Conservation (phyloP, 2,113 vertebrate genomes). For the Delphinapterus leucas region DNA sequence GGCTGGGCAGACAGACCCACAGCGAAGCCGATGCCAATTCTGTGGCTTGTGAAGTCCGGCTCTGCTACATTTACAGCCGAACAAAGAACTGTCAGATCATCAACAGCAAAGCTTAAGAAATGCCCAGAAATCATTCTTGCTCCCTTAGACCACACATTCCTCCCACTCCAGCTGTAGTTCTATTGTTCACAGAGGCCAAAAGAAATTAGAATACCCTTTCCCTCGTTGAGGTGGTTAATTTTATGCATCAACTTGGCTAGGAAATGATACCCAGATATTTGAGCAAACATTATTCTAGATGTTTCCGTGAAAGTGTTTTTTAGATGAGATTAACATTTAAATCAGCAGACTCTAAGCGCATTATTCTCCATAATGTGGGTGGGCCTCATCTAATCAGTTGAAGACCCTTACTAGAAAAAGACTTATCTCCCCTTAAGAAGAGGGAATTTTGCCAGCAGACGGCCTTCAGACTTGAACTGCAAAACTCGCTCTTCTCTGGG, state of each 20-base stretch:
- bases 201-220: background rate
- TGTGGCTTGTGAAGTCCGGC: background rate
- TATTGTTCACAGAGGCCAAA: background rate
- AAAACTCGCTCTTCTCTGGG: background rate
- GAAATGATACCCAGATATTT: background rate
- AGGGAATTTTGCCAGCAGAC: background rate
- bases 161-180: background rate
- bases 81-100: background rate
- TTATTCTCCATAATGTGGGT: background rate
- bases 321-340: background rate
- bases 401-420: background rate
- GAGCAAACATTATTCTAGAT: background rate
- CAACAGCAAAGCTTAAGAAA: background rate
- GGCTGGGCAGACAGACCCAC: background rate
- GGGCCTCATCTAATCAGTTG: background rate
- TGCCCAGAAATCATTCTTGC: background rate
- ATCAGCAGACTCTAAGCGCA: background rate
- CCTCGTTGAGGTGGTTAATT: background rate
- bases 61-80: background rate
- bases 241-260: background rate
- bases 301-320: background rate
- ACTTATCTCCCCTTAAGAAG: background rate
- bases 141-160: background rate
- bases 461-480: background rate
- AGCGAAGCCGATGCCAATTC: fast-evolving